Evolutionary conservation across 1,140 invertebrate genomes (phyloP), one percentile per base, ranked within the genome.

Genomic region (Listronotus oregonensis): DNA sequence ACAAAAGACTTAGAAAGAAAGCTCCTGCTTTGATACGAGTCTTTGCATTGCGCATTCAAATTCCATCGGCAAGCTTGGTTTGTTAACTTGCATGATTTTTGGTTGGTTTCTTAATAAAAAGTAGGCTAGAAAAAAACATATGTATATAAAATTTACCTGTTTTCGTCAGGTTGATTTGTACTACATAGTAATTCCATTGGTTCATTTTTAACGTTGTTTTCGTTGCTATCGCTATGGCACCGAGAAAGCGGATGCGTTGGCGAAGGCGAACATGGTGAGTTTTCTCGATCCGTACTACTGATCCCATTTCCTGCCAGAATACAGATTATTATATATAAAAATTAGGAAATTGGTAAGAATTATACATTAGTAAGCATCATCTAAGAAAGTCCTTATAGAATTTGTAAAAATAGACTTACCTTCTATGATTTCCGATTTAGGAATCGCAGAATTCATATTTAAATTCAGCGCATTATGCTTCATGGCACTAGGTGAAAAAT

Each of bases 151-250:
- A 10, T 37, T 37, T 87, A 86, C 72, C 81, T 86, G 77, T 87
- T 85, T 54, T 82, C 81, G 15, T 80, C 80, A 42, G 85, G 82
- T 17, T 85, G 84, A 72, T 89, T 88, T 31, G 86, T 85, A 21
- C 85, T 85, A 78, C 89, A 90, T 37, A 87, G 82, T 74, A 91
- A 80, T 71, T 92, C 91, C 76, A 91, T 84, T 0, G 90, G 90
- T 79, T 92, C 90, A 64, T 89, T 87, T 79, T 93, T 92, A 40
- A 92, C 88, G 59, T 87, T 85, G 31, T 90, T 88, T 15, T 82
- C 63, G 40, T 72, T 67, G 54, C 63, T 70, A 40, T 64, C 59
- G 52, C 57, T 70, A 46, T 65, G 52, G 44, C 63, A 68, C 12
- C 67, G 57, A 31, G 67, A 68, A 59, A 70, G 71, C 15, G 64